Conservation (phyloP, 2,113 vertebrate genomes). For the Myrmecobius fasciatus region DNA sequence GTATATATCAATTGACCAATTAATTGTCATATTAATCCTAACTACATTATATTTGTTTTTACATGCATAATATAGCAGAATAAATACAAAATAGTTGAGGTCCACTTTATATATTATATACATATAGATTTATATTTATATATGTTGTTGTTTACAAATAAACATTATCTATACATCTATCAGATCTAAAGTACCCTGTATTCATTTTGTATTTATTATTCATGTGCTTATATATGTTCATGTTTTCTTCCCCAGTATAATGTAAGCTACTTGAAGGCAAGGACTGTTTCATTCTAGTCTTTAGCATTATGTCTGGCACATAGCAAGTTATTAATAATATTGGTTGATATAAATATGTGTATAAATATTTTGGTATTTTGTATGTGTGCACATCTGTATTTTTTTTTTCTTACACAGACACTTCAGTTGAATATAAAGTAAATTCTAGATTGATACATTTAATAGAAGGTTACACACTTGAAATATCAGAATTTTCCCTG, state of each 20-base stretch:
- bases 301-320: neutral
- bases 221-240: neutral
- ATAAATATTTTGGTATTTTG: neutral
- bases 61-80: neutral
- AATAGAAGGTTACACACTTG: neutral
- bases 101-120: neutral
- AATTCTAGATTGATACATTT: fast-evolving
- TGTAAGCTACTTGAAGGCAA: neutral
- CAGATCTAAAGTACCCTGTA: neutral
- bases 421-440: neutral
- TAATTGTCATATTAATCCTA: neutral
- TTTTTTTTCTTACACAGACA: fast-evolving
- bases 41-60: neutral
- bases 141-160: neutral
- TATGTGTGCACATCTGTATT: neutral
- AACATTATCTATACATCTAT: neutral
- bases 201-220: neutral
- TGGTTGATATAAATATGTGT: neutral
- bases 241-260: neutral
- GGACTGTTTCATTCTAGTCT: neutral
- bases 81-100: neutral
- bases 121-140: neutral
- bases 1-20: neutral
- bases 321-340: neutral
- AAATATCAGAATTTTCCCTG: neutral